A percentile compares a stretch with the other conserved stretches of the same genome.
Evolutionary conservation across 2,888 invertebrate genomes (phyloP).

Genomic region (Hypsopygia costalis): DNA sequence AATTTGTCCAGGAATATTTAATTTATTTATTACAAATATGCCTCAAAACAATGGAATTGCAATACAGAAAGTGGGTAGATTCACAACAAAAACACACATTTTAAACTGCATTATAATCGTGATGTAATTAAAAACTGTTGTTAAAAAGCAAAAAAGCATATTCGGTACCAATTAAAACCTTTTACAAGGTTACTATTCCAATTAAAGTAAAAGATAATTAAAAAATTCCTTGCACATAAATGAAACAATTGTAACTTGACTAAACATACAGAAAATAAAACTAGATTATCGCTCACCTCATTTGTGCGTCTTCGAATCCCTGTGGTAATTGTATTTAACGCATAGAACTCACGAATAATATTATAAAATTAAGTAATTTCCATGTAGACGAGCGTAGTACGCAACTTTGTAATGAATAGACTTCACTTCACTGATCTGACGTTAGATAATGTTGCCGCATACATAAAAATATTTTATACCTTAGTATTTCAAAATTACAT

Average conservation of each 20-base stretch:
- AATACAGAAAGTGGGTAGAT: not conserved
- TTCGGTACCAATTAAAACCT: not conserved
- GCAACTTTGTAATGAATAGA: not conserved
- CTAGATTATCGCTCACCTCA: not conserved
- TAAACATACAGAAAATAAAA: not conserved
- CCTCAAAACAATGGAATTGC: no score
- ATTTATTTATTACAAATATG: no score
- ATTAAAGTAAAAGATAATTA: not conserved
- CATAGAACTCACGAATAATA: not conserved
- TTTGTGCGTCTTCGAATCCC: not conserved
- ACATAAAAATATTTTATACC: constrained; percentile 26
- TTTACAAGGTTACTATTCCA: not conserved
- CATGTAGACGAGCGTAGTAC: not conserved
- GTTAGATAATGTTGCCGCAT: not conserved
- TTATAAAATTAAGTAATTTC: no score
- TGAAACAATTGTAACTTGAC: no score
- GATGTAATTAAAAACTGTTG: not conserved
- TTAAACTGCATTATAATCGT: not conserved
- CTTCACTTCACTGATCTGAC: not conserved
- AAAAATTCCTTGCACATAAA: not conserved
- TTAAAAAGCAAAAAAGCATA: not conserved
- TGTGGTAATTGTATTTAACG: not conserved
- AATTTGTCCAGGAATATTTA: no score
- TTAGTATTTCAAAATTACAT: no score
- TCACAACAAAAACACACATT: not conserved